These are phyloP conservation scores for Spheniscus humboldti DNA, from an alignment of 2,797 vertebrate species.

Conservation along the genomic window DNA sequence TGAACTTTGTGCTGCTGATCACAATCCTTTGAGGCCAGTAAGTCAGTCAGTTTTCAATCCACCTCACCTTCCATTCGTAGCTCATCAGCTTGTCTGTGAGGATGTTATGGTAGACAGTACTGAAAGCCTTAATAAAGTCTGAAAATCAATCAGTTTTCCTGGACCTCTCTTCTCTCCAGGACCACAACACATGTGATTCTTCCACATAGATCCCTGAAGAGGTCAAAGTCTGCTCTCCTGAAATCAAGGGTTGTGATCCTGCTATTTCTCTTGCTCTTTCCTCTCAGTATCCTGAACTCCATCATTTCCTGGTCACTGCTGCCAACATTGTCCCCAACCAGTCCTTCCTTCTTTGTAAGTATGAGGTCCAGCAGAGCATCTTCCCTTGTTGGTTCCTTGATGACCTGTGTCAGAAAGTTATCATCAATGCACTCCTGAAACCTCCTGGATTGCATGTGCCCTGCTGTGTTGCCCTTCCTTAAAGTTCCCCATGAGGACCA, in stretches of 20 bases:
- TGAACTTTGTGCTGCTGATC: background rate
- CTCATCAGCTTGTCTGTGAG: background rate
- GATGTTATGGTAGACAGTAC: background rate
- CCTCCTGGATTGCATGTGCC: background rate
- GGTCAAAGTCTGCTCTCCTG: background rate
- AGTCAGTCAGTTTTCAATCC: background rate
- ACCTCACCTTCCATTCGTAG: background rate
- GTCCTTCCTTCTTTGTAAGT: background rate
- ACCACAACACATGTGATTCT: background rate
- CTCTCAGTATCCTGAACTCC: background rate
- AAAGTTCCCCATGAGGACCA: background rate
- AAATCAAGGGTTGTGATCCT: background rate
- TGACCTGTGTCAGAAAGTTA: background rate
- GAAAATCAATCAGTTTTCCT: background rate
- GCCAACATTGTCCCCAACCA: background rate
- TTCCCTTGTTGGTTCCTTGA: background rate
- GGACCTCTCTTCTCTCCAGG: background rate
- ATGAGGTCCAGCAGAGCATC: background rate
- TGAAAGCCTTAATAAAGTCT: background rate
- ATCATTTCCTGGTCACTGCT: background rate
- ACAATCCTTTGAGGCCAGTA: background rate
- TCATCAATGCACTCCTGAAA: background rate
- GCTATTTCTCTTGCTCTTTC: background rate
- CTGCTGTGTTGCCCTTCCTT: background rate
- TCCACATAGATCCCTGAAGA: background rate